These are phyloP conservation scores for Brienomyrus longianalis DNA, from an alignment of 2,113 vertebrate species.

Conservation along the genomic window DNA sequence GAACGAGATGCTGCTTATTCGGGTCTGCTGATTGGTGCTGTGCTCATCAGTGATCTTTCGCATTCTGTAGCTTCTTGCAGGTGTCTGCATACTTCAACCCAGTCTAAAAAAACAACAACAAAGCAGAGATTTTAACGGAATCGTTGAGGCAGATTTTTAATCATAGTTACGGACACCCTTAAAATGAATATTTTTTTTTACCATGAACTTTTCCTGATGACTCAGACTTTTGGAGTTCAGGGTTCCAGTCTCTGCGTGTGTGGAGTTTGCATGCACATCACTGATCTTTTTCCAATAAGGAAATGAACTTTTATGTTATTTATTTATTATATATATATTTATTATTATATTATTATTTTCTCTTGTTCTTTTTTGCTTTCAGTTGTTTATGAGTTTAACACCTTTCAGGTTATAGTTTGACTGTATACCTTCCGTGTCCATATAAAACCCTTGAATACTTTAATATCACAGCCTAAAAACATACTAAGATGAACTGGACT, in stretches of 20 bases:
- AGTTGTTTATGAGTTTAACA: background rate
- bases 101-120: background rate
- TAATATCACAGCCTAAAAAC: no score
- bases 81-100: background rate
- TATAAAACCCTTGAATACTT: no score
- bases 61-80: background rate
- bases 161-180: background rate
- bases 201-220: background rate
- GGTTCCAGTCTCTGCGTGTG: background rate
- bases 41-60: background rate
- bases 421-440: no score
- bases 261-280: background rate
- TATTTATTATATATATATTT: background rate
- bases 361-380: background rate
- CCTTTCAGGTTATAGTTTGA: no score
- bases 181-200: background rate
- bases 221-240: background rate
- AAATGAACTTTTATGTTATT: background rate
- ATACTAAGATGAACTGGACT: background rate
- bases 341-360: background rate
- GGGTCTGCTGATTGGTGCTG: background rate
- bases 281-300: background rate
- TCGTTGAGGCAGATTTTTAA: background rate
- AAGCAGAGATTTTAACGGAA: background rate
- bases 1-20: background rate